Base-by-base conservation (phyloP, 2,113 vertebrate species). In the Cavia porcellus region DNA sequence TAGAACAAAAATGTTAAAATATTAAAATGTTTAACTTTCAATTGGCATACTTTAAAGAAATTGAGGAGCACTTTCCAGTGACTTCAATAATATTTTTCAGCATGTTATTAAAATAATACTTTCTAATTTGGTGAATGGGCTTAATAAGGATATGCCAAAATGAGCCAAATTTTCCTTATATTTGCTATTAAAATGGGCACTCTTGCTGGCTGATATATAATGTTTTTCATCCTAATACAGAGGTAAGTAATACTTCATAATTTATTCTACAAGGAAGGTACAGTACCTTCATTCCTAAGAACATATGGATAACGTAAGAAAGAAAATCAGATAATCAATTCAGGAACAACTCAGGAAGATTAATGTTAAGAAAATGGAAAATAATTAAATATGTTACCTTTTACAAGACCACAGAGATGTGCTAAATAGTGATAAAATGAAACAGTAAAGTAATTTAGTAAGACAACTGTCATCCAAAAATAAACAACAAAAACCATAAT, bases 241-340 rank as follows among this genome's bases (percentile, higher is more conserved):
- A 45, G 19, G 74, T 89, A 90, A 85, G 19, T 50, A 77, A 86
- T 92, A 57, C 0, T 64, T 87, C 28, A 57, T 85, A 66, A 83
- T 96, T 95, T 87, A 72, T 74, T 80, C 32, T 80, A 42, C 17
- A 50, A 57, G 38, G 66, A 86, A 57, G 59, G 30, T 59, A 86
- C 2, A 62, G 5, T 4, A 30, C 6, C 22, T 89, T 96, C 25
- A 77, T 93, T 91, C 24, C 70, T 79, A 95, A 93, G 64, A 98
- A 93, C 0, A 38, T 30, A 50, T 0, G 89, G 17, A 93, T 1
- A 96, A 59, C 88, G 42, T 96, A 87, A 90, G 79, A 64, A 90
- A 80, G 42, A 95, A 93, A 92, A 96, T 92, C 84, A 93, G 79
- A 93, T 95, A 96, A 97, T 13, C 50, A 92, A 70, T 45, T 30